Percentiles rank a stretch among this genome's conserved stretches.
Conservation (phyloP, 2,113 vertebrate genomes). For the Mesocricetus auratus region DNA sequence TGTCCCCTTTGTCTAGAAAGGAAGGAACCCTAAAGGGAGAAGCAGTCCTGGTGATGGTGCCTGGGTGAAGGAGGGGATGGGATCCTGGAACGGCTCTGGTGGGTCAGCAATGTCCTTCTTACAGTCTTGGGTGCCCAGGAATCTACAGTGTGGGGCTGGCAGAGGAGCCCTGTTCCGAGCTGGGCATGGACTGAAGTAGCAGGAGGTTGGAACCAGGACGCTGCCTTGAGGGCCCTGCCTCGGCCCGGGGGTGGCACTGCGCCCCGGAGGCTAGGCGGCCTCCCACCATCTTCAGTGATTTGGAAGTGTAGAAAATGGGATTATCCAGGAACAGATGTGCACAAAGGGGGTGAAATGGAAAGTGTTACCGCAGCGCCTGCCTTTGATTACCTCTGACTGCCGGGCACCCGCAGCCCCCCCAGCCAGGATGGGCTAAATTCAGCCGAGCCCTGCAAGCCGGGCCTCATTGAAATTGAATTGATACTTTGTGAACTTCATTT, state of each 20-base stretch:
- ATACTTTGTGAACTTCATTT: slow-evolving; percentile 99
- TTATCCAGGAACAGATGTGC: slow-evolving; percentile 93
- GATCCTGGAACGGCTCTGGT: not conserved
- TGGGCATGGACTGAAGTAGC: not conserved
- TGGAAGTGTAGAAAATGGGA: slow-evolving; percentile 92
- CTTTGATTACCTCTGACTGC: slow-evolving; percentile 98
- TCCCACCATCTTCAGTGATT: slow-evolving; percentile 82
- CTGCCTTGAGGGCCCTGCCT: accelerated
- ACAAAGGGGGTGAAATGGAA: slow-evolving; percentile 98
- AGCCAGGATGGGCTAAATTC: slow-evolving; percentile 91
- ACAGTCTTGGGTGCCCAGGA: not conserved
- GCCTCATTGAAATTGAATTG: slow-evolving; percentile 99
- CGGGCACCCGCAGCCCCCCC: slow-evolving; percentile 94
- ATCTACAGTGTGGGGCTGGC: not conserved
- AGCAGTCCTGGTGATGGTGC: too few species aligned
- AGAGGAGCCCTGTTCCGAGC: not conserved
- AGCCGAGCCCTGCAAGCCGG: slow-evolving; percentile 87
- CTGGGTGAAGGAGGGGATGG: too few species aligned
- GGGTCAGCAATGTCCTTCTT: not conserved
- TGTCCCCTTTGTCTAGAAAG: not conserved
- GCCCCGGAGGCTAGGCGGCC: not conserved
- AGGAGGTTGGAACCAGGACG: not conserved
- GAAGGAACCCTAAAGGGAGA: too few species aligned
- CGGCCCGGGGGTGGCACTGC: not conserved
- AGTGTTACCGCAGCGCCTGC: slow-evolving; percentile 93